Conservation (phyloP, 2,888 invertebrate species). For the Nomada fucata region DNA sequence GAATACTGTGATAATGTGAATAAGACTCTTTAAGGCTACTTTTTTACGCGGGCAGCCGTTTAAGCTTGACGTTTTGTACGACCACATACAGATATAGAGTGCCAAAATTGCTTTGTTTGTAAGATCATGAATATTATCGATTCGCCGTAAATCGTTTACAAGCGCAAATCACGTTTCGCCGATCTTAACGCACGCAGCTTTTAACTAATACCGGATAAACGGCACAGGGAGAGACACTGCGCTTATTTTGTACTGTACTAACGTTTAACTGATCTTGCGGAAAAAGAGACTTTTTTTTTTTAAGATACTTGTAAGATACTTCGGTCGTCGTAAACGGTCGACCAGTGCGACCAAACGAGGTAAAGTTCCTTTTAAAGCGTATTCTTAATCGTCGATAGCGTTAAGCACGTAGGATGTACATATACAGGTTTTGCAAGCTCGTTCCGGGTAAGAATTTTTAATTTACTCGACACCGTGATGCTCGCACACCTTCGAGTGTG, state of each 20-base stretch:
- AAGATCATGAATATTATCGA: not conserved
- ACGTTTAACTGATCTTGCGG: not conserved
- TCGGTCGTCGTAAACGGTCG: slow-evolving; percentile 3
- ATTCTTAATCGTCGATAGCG: not conserved
- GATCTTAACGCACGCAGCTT: slow-evolving; percentile 7
- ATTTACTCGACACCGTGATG: slow-evolving; percentile 10
- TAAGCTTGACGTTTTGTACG: no score
- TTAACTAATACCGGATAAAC: not conserved
- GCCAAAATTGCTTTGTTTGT: not conserved
- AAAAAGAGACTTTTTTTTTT: not conserved
- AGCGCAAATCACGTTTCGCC: slow-evolving; percentile 6
- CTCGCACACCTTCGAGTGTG: not conserved
- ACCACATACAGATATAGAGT: not conserved
- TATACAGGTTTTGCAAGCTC: slow-evolving; percentile 10
- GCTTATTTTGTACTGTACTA: not conserved
- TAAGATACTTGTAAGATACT: not conserved
- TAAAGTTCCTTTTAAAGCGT: slow-evolving; percentile 41
- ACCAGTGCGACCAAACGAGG: slow-evolving; percentile 2
- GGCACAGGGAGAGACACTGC: slow-evolving; percentile 1
- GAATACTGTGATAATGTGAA: slow-evolving; percentile 43
- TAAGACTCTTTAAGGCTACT: slow-evolving; percentile 19
- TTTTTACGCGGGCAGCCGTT: no score
- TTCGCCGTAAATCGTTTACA: not conserved
- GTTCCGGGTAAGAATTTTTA: slow-evolving; percentile 23
- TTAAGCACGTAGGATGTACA: not conserved